A percentile compares a stretch with the other conserved stretches of the same genome.
These are phyloP conservation scores for Lanius ludovicianus DNA, from an alignment of 2,113 vertebrate genomes.

Conservation along the genomic window DNA sequence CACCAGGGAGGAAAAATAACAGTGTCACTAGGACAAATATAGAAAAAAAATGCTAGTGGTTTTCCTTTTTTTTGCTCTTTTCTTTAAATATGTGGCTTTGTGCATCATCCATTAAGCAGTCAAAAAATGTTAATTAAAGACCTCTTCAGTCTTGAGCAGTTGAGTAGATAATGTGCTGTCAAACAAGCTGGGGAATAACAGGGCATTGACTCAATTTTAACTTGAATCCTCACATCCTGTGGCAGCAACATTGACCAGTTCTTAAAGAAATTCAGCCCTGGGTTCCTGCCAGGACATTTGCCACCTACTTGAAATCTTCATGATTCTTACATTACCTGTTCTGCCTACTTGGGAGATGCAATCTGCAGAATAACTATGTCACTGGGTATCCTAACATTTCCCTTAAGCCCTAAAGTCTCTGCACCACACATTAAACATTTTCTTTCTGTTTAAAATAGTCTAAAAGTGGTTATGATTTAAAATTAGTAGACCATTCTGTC, in stretches of 20 bases:
- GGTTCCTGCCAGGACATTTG: neutral
- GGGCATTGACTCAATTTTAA: neutral
- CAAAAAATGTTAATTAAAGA: neutral
- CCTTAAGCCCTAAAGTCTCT: neutral
- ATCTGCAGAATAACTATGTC: neutral
- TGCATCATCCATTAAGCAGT: neutral
- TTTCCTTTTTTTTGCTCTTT: neutral
- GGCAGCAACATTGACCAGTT: accelerated
- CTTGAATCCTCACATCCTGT: neutral
- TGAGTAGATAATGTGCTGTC: neutral
- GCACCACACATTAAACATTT: neutral
- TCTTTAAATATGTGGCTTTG: neutral
- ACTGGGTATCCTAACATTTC: neutral
- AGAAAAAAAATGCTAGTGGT: neutral
- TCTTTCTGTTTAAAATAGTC: neutral
- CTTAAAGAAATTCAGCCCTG: neutral
- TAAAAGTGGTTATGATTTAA: constrained; percentile 5
- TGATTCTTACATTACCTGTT: neutral
- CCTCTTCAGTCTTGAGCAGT: neutral
- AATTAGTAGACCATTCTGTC: constrained; percentile 6
- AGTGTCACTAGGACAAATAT: neutral
- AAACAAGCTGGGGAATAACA: neutral
- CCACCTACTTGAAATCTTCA: neutral
- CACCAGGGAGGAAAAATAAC: neutral
- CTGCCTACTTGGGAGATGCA: neutral